A percentile compares a stretch with the other conserved stretches of the same genome.
phyloP scores from a whole-genome alignment of 37 sponge, comb jelly and placozoan genomes.

The Hormiphora californensis region DNA sequence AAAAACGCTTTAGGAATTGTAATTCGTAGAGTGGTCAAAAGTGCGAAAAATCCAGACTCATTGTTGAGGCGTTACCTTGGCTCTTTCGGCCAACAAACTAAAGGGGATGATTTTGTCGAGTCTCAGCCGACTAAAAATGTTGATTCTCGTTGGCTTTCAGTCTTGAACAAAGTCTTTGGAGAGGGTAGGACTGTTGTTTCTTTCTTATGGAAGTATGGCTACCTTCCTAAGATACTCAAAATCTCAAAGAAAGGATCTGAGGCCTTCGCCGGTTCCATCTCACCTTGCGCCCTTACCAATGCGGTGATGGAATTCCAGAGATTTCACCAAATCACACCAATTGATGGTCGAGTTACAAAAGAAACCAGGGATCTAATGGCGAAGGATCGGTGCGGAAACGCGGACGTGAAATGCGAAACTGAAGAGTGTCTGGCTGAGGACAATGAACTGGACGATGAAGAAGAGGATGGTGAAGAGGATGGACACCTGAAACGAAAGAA shows the following conservation, averaged over 20 bases:
- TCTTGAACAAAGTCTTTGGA: not conserved
- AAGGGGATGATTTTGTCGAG: not conserved
- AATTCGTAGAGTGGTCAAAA: not conserved
- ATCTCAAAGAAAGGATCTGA: not conserved
- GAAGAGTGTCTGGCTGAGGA: not conserved
- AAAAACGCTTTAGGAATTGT: too few species aligned
- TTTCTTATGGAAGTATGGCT: slow-evolving; percentile 28
- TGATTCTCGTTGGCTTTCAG: too few species aligned
- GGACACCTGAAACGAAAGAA: not conserved
- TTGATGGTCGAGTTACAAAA: not conserved
- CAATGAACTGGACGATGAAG: not conserved
- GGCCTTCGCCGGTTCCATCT: not conserved
- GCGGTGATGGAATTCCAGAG: slow-evolving; percentile 28
- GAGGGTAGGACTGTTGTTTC: not conserved
- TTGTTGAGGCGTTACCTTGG: not conserved
- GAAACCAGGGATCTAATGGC: not conserved
- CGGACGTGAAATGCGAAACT: not conserved
- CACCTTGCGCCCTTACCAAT: slow-evolving; percentile 22
- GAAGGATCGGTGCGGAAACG: slow-evolving; percentile 5
- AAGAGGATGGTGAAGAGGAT: not conserved
- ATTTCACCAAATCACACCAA: not conserved
- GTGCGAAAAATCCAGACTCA: not conserved
- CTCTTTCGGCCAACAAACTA: not conserved
- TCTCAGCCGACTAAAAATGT: not conserved
- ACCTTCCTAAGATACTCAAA: not conserved